Percentiles rank a stretch among this genome's conserved stretches.
phyloP scores from a whole-genome alignment of 1,140 invertebrate genomes.

The Homarus americanus region DNA sequence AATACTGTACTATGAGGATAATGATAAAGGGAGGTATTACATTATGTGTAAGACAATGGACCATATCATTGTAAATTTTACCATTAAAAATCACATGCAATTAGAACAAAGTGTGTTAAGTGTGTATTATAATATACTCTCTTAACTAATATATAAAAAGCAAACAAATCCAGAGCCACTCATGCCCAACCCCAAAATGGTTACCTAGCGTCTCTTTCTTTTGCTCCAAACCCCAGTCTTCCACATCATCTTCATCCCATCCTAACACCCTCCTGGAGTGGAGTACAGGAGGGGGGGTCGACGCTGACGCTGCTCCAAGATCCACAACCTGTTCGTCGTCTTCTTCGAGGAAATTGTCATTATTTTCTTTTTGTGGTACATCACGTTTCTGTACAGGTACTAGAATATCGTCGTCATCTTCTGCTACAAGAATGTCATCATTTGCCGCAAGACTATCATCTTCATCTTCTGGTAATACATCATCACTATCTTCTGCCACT shows the following conservation, averaged over 20 bases:
- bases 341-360: background rate
- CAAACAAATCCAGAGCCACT: slow-evolving; percentile 25
- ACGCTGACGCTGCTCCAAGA: slow-evolving; percentile 14
- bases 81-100: too few species aligned
- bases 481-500: background rate
- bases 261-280: slow-evolving; percentile 17
- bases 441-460: background rate
- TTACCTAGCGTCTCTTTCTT: slow-evolving; percentile 60
- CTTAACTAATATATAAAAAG: background rate
- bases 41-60: too few species aligned
- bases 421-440: background rate
- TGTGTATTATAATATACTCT: background rate
- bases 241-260: slow-evolving; percentile 64
- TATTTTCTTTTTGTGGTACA: background rate
- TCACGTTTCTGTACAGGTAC: background rate
- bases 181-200: background rate
- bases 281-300: background rate
- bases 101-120: too few species aligned
- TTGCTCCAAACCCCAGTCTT: slow-evolving; percentile 60
- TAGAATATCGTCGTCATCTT: slow-evolving; percentile 1
- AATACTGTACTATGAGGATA: too few species aligned
- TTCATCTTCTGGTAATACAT: slow-evolving; percentile 1
- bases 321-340: slow-evolving; percentile 13
- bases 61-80: too few species aligned
- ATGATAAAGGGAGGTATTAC: too few species aligned